Evolutionary conservation across 1,140 invertebrate genomes (phyloP), one percentile per base, ranked within the genome.

Genomic region (Drosophila auraria): DNA sequence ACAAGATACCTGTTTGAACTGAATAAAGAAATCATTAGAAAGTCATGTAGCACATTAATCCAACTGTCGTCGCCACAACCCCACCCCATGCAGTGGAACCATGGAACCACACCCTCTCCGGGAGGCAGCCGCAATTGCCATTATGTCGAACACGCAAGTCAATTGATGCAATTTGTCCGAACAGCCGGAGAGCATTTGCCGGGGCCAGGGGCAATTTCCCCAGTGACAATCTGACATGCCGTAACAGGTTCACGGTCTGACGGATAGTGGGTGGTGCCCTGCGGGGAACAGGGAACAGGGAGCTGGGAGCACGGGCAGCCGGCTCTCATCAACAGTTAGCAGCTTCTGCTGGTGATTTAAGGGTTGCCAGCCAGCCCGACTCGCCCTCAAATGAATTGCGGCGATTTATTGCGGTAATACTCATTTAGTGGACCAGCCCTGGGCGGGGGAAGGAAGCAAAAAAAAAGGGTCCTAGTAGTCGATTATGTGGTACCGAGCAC

Each of bases 341-440:
- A 87, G 62, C 51, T 84, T 76, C 59, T 87, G 63, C 50, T 87
- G 65, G 62, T 87, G 79, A 82, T 87, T 86, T 91, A 91, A 90
- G 86, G 86, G 86, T 90, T 90, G 83, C 78, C 84, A 36, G 70
- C 68, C 51, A 51, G 54, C 33, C 20, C 40, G 54, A 74, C 44
- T 56, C 82, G 86, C 78, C 86, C 82, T 78, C 79, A 90, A 90
- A 91, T 90, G 86, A 90, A 91, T 91, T 91, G 87, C 87, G 87
- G 87, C 87, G 87, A 91, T 91, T 91, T 91, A 91, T 91, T 91
- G 80, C 87, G 87, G 87, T 91, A 91, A 91, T 91, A 83, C 87
- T 91, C 87, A 91, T 91, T 91, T 91, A 87, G 83, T 81, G 53
- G 70, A 65, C 78, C 79, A 27, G 54, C 69, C 47, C 66, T 51